Evolutionary conservation across 2,113 vertebrate genomes (phyloP).

Genomic region (Gambusia affinis): DNA sequence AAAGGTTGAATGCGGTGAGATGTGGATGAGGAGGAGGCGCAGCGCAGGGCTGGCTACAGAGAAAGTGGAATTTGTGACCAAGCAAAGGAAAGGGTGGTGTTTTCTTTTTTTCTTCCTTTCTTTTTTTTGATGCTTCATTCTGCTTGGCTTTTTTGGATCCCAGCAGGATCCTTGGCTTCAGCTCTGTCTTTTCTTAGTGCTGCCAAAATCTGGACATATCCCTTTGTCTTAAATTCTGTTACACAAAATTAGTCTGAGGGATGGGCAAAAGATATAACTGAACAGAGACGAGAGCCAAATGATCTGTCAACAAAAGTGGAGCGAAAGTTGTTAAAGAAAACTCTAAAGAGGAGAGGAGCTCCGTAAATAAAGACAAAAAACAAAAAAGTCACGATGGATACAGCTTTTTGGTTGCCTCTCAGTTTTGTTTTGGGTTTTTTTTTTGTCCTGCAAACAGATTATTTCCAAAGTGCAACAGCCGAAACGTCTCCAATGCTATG

Average conservation of each 20-base stretch:
- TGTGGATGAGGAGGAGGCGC: slow-evolving; percentile 81
- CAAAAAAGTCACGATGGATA: slow-evolving; percentile 69
- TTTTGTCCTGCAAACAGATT: slow-evolving; percentile 75
- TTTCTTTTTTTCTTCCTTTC: slow-evolving; percentile 70
- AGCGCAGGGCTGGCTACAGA: slow-evolving; percentile 79
- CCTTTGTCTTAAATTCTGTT: slow-evolving; percentile 79
- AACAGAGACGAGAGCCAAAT: slow-evolving; percentile 52
- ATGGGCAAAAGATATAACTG: slow-evolving; percentile 59
- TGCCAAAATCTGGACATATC: slow-evolving; percentile 85
- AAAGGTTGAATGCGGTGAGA: slow-evolving; percentile 82
- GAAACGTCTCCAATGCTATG: slow-evolving; percentile 76
- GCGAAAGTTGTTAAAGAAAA: slow-evolving; percentile 69
- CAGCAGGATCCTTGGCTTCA: slow-evolving; percentile 90
- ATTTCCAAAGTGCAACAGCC: slow-evolving; percentile 66
- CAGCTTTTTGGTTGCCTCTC: slow-evolving; percentile 60
- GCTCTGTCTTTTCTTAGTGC: slow-evolving; percentile 81
- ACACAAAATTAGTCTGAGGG: slow-evolving; percentile 72
- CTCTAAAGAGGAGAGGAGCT: slow-evolving; percentile 50
- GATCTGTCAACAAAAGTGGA: slow-evolving; percentile 49
- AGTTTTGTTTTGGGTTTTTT: background rate
- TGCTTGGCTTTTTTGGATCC: slow-evolving; percentile 83
- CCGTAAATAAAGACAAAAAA: slow-evolving; percentile 45
- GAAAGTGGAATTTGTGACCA: slow-evolving; percentile 86
- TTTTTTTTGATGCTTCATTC: slow-evolving; percentile 80
- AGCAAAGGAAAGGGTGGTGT: slow-evolving; percentile 84